Evolutionary conservation across 2,888 invertebrate species (phyloP), one percentile per base, ranked within the genome.

Genomic region (Acronicta aceris): DNA sequence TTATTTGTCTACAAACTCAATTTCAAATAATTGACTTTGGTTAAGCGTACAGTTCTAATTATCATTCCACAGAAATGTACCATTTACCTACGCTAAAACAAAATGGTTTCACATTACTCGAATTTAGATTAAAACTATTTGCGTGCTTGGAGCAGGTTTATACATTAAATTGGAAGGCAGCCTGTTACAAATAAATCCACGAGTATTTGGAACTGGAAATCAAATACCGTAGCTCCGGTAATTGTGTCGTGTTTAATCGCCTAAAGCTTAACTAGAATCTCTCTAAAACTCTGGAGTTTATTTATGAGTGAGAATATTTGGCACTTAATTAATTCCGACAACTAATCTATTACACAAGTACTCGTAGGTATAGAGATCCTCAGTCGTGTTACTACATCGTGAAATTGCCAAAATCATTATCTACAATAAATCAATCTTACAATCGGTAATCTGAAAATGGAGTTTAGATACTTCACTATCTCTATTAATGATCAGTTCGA

Each of bases 181-280:
- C 43, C 55, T 49, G 69, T 59, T 41, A 63, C 60, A 63, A 65
- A 68, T 74, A 68, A 65, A 74, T 74, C 61, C n/a, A n/a, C n/a
- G n/a, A n/a, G n/a, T 65, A 59, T 73, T 66, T 58, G 50, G 46
- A 74, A 73, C 63, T 74, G 61, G 71, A 74, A 74, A 68, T 74
- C 66, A 66, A 70, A 64, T 63, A 49, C 56, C 45, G 46, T 25
- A 54, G 65, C 58, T 46, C 46, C 60, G 48, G 66, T 74, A 70
- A 74, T 71, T 66, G 63, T 66, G 66, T 66, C 63, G 57, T 57
- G 56, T 59, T 59, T 66, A 63, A 74, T 74, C 69, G 64, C 60
- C 68, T 51, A 60, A 59, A 73, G 71, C 69, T 69, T 72, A 72
- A 68, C 68, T 58, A 68, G 72, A 71, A 60, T 59, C 59, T 59